phyloP scores from a whole-genome alignment of 2,113 vertebrate genomes.

The Barbus barbus region DNA sequence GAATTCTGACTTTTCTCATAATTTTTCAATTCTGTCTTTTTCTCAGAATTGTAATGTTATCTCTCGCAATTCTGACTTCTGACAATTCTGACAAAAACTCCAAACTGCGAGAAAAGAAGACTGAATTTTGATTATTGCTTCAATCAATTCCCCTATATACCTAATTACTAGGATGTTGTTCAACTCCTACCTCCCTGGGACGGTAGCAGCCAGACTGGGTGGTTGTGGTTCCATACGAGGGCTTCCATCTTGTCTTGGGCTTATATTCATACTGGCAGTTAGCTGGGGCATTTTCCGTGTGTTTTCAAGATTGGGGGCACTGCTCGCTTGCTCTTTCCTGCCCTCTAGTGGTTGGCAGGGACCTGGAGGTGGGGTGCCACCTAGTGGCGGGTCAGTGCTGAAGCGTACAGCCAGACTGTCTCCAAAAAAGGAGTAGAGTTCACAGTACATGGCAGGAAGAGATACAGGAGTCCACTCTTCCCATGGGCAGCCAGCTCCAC shows the following conservation, averaged over 20 bases:
- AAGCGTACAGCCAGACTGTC: conserved; percentile 89
- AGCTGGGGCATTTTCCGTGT: conserved; percentile 91
- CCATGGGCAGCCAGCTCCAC: conserved; percentile 67
- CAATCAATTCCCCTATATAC: background rate
- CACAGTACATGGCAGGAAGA: conserved; percentile 82
- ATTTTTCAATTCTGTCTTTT: no score
- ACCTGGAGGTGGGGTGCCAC: conserved; percentile 45
- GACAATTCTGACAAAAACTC: no score
- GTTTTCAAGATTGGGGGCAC: conserved; percentile 68
- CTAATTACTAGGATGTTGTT: background rate
- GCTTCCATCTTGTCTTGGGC: conserved; percentile 82
- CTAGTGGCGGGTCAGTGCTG: conserved; percentile 77
- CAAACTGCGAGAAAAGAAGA: no score
- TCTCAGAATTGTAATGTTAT: no score
- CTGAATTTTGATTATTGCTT: no score
- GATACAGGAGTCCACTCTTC: conserved; percentile 74
- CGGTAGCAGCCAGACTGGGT: conserved; percentile 72
- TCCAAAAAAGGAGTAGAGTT: conserved; percentile 91
- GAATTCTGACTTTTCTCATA: no score
- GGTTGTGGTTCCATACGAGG: conserved; percentile 72
- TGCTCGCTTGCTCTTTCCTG: conserved; percentile 76
- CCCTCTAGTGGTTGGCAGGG: conserved; percentile 53
- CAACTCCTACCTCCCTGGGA: conserved; percentile 67
- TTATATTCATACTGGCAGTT: conserved; percentile 84
- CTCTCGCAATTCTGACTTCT: no score